A percentile compares a stretch with the other conserved stretches of the same genome.
phyloP scores from a whole-genome alignment of 2,797 vertebrate genomes.

The Hydrocynus forskahlii region DNA sequence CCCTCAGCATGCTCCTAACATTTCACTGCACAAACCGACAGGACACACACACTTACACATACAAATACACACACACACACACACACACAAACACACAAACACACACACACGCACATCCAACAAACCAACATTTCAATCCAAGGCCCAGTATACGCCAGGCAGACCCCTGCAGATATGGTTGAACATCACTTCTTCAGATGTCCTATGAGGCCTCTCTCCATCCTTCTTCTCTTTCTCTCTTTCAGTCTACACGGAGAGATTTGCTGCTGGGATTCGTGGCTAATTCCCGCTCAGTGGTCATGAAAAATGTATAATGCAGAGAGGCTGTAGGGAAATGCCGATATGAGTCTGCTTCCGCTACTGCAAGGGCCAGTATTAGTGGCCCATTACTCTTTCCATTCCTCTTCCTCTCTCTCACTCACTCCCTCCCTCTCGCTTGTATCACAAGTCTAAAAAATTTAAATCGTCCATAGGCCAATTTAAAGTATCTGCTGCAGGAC shows the following conservation, averaged over 20 bases:
- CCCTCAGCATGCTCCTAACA: slow-evolving; percentile 2
- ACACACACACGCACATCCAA: background rate
- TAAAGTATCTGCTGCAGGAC: background rate
- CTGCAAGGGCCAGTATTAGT: slow-evolving; percentile 73
- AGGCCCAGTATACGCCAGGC: background rate
- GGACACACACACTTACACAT: too few species aligned
- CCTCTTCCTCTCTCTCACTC: slow-evolving; percentile 45
- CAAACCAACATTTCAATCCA: slow-evolving; percentile 41
- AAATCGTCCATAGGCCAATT: slow-evolving; percentile 7
- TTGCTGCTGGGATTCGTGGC: slow-evolving; percentile 75
- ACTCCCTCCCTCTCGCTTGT: slow-evolving; percentile 36
- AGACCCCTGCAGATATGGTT: slow-evolving; percentile 27
- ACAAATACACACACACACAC: background rate
- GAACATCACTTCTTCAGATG: slow-evolving; percentile 31
- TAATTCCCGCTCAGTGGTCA: slow-evolving; percentile 81
- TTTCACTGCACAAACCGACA: background rate
- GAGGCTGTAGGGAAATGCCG: slow-evolving; percentile 78
- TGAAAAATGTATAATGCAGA: slow-evolving; percentile 82
- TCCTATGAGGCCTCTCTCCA: slow-evolving; percentile 31
- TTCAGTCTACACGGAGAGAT: slow-evolving; percentile 72
- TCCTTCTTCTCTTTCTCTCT: slow-evolving; percentile 37
- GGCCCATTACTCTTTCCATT: slow-evolving; percentile 68
- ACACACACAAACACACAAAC: background rate
- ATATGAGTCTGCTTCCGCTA: slow-evolving; percentile 71
- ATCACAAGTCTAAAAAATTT: background rate